A percentile compares a stretch with the other conserved stretches of the same genome.
Evolutionary conservation across 2,113 vertebrate genomes (phyloP).

Genomic region (Argyrosomus japonicus): DNA sequence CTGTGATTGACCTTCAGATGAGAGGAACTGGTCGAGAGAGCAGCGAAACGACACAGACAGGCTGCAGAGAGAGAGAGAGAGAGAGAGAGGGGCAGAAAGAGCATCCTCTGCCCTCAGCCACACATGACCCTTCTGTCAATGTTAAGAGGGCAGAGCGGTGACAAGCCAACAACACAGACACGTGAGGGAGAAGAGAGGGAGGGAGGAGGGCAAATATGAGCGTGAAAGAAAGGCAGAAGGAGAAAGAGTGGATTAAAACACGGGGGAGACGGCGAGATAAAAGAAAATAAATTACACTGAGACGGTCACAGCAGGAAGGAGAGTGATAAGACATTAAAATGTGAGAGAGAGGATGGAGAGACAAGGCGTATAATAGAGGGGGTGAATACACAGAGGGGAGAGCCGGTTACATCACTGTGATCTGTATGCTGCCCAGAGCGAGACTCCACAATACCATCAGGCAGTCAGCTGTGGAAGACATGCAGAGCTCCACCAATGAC

Average conservation of each 20-base stretch:
- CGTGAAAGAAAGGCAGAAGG: background rate
- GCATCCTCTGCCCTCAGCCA: conserved; percentile 69
- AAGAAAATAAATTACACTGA: conserved; percentile 37
- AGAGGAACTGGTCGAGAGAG: conserved; percentile 27
- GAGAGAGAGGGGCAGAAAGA: conserved; percentile 43
- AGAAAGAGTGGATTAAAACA: conserved; percentile 41
- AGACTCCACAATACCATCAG: conserved; percentile 44
- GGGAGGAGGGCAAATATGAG: conserved; percentile 20
- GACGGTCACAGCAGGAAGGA: conserved; percentile 4
- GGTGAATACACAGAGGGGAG: conserved; percentile 27
- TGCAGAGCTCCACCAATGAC: conserved; percentile 41
- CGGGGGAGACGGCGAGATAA: background rate
- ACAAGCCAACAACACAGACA: conserved; percentile 59
- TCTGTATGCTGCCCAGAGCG: conserved; percentile 61
- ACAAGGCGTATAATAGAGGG: conserved; percentile 1
- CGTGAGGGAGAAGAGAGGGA: conserved; percentile 47
- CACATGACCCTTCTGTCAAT: conserved; percentile 63
- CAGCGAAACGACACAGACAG: background rate
- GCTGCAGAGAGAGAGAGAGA: background rate
- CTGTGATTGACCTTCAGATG: conserved; percentile 58
- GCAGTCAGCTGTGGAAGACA: conserved; percentile 67
- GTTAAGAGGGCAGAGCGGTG: conserved; percentile 59
- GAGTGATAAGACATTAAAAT: conserved; percentile 38
- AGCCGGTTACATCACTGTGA: conserved; percentile 68
- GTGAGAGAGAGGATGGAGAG: conserved; percentile 12